Percentiles rank a stretch among this genome's conserved stretches.
Evolutionary conservation across 2,888 invertebrate species (phyloP).

Genomic region (Brachyopa scutellaris): DNA sequence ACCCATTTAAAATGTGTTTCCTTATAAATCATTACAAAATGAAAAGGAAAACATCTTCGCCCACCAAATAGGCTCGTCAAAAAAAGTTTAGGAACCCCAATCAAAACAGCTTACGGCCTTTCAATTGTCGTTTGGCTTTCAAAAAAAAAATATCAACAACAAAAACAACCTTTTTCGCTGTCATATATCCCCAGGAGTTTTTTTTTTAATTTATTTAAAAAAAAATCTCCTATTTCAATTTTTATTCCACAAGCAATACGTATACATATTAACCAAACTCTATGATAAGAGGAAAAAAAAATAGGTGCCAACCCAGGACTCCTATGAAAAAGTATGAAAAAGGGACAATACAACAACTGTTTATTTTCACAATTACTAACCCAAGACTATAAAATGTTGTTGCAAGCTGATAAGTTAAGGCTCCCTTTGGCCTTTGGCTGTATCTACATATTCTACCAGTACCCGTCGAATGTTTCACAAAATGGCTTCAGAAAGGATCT

Average conservation of each 20-base stretch:
- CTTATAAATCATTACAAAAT: no score
- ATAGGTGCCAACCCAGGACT: slow-evolving; percentile 4
- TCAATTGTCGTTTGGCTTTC: no score
- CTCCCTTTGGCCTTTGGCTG: not conserved
- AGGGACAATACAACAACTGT: not conserved
- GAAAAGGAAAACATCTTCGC: no score
- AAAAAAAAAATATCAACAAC: no score
- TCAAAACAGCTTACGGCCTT: no score
- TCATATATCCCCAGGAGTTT: no score
- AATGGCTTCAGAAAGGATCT: slow-evolving; percentile 8
- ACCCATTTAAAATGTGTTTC: no score
- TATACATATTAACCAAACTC: slow-evolving; percentile 5
- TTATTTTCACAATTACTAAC: slow-evolving; percentile 19
- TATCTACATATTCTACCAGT: no score
- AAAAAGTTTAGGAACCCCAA: no score
- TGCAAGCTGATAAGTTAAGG: slow-evolving; percentile 7
- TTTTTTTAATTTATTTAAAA: not conserved
- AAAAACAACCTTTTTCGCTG: no score
- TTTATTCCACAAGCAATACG: not conserved
- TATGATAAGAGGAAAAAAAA: slow-evolving; percentile 13
- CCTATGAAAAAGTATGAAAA: not conserved
- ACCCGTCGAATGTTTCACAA: not conserved
- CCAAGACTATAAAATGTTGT: slow-evolving; percentile 7
- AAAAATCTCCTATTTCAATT: not conserved
- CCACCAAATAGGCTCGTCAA: no score